Evolutionary conservation across 2,113 vertebrate species (phyloP), one percentile per base, ranked within the genome.

Genomic region (Spilogale gracilis): DNA sequence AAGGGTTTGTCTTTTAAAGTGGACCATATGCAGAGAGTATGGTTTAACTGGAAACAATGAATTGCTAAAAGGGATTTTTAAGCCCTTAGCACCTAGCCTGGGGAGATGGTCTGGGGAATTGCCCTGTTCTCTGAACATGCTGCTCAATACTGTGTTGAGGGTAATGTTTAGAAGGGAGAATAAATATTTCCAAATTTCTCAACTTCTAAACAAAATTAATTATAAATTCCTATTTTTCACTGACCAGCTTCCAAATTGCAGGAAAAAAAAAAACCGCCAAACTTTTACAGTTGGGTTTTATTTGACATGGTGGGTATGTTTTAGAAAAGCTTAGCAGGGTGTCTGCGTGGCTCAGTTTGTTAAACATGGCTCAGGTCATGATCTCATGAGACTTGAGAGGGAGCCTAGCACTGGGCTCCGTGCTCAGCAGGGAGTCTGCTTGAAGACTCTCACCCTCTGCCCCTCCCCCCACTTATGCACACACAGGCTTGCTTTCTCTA

Each of bases 221-320:
- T 81, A 38, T 20, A 88, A 90, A 38, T 94, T 76, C 27, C 30
- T 84, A 11, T 54, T 92, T 96, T 92, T 73, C 20, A 74, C 32
- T 25, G 5, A 38, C 18, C 20, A 73, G 58, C 23, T 82, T 89
- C 60, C 61, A 48, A 58, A 18, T 6, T 54, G 14, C 6, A 52
- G 89, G 10, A 61, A 61, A 61, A 61, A 61, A 89, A 48, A 38
- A 38, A 32, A n/a, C 11, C 54, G 58, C 21, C 14, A 20, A 11
- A 10, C 25, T 45, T 87, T 20, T 58, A 9, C 9, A 76, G 69
- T 88, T 48, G 21, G 71, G 20, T 25, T 89, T 67, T 79, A 65
- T 71, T 61, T 38, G 69, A 32, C 5, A 8, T 2, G 14, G 27
- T 27, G 27, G 32, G 27, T 65, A 18, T 13, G 18, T 52, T 91